These are phyloP conservation scores for Perodicticus potto DNA, from an alignment of 2,797 vertebrate species.

Conservation along the genomic window DNA sequence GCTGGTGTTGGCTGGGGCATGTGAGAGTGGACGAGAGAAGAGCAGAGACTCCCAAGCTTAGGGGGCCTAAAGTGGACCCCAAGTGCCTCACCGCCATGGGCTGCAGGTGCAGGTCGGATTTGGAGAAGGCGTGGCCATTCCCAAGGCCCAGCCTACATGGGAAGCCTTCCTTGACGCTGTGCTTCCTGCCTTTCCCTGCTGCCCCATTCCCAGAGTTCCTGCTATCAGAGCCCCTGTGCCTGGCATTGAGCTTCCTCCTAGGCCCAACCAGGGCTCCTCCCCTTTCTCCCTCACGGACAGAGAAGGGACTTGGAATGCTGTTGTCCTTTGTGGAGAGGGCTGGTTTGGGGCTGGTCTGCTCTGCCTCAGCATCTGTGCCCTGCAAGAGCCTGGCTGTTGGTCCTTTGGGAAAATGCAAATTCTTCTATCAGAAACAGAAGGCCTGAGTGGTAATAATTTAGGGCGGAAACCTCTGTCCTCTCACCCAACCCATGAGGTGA, in stretches of 20 bases:
- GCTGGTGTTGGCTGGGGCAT: background rate
- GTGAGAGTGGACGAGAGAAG: background rate
- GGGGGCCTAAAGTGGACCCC: background rate
- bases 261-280: background rate
- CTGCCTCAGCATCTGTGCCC: background rate
- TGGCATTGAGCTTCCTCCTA: background rate
- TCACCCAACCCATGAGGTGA: background rate
- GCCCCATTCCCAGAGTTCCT: background rate
- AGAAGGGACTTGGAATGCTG: background rate
- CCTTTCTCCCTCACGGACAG: background rate
- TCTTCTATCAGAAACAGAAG: background rate
- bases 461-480: background rate
- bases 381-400: background rate
- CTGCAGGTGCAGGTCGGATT: background rate
- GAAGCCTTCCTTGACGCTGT: background rate
- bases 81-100: accelerated
- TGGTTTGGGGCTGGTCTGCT: background rate
- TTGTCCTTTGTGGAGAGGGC: background rate
- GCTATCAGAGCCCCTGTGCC: accelerated
- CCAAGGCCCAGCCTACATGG: background rate
- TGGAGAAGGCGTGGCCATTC: accelerated
- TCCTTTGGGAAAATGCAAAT: background rate
- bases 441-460: background rate
- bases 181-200: too few relatives aligned
- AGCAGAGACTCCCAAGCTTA: background rate